Base-by-base conservation (phyloP, 2,113 vertebrate genomes). In the Gasterosteus nipponicus region DNA sequence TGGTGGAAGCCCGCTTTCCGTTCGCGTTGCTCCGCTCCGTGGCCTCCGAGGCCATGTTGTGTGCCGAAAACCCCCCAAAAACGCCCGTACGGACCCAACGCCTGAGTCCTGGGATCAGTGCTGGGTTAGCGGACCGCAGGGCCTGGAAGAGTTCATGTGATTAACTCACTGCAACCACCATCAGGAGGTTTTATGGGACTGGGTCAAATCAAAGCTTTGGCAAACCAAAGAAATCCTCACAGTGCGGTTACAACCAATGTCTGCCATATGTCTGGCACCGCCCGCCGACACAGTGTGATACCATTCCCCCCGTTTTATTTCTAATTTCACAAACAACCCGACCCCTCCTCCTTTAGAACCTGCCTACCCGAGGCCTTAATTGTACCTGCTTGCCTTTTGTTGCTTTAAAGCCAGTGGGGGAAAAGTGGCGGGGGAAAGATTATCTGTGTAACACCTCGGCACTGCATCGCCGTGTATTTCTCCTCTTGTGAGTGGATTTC, bases 391-490 rank as follows among this genome's bases (percentile, higher is more conserved):
- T 46, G 53, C 65, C 80, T 81, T 89, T 88, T 91, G 87, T 87
- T 80, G 72, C 86, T 79, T 79, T 75, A 85, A 83, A 91, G 84
- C 66, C 68, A 68, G 77, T 2, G 63, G 67, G 51, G 77, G 85
- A 42, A 77, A 85, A 82, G 80, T 87, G 83, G 82, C 87, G 85
- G 81, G 65, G 86, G 74, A 63, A 86, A 86, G 91, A 92, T 92
- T 91, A 91, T 91, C 89, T 92, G 80, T 77, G 85, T 86, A 89
- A 86, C 85, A 90, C 91, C 88, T 86, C 88, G 84, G 84, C 88
- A 69, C 84, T 73, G 84, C 86, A 81, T 89, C 73, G 18, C 83
- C 70, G 83, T 83, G 80, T 75, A 71, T 77, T 87, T 89, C 80
- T 87, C 65, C 75, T 86, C 80, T 77, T 87, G 85, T 87, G 89